Base-by-base conservation (phyloP, 2,113 vertebrate genomes). In the Forbesichthys papilliferus region DNA sequence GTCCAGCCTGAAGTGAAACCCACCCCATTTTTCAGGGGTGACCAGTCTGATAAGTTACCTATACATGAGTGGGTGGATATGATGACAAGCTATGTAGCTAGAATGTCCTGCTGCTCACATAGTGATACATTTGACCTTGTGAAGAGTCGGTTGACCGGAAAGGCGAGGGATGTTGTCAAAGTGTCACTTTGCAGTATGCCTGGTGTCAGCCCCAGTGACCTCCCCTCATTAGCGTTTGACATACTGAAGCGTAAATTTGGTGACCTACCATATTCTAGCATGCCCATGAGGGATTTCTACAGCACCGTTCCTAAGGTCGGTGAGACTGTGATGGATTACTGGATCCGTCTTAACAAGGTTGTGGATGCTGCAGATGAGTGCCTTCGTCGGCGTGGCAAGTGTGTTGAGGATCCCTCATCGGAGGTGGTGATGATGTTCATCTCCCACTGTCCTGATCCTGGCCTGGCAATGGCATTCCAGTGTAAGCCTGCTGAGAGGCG, bases 231-330 rank as follows among this genome's bases (percentile, higher is more conserved):
- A 8, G 52, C 77, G 3, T 77, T 75, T 69, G 69, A 80, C 48
- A 66, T 77, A 4, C n/a, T 80, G n/a, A 65, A 65, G 33, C 18
- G 55, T 0, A 68, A 77, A 8, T 77, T 77, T n/a, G 77, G 69
- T 60, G 66, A 79, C 11, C 20, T 75, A 8, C 49, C 67, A 1
- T 75, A 69, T 27, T 78, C 70, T 0, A 62, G 51, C 47, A 68
- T 74, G 48, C 69, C 65, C 1, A 72, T 73, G 69, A 47, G 9
- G 5, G 78, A 77, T n/a, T 81, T 81, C 48, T 76, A 81, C 12
- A 73, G 55, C 49, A 78, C 66, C 8, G 14, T 78, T 13, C 78
- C 65, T 4, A 55, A 42, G 6, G 4, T 7, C 0, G 54, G 56
- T 34, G 79, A 81, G 55, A 18, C 12, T 10, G 10, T 18, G 55